A percentile compares a stretch with the other conserved stretches of the same genome.
These are phyloP conservation scores for Cactoblastis cactorum DNA, from an alignment of 2,888 invertebrate genomes.

Conservation along the genomic window DNA sequence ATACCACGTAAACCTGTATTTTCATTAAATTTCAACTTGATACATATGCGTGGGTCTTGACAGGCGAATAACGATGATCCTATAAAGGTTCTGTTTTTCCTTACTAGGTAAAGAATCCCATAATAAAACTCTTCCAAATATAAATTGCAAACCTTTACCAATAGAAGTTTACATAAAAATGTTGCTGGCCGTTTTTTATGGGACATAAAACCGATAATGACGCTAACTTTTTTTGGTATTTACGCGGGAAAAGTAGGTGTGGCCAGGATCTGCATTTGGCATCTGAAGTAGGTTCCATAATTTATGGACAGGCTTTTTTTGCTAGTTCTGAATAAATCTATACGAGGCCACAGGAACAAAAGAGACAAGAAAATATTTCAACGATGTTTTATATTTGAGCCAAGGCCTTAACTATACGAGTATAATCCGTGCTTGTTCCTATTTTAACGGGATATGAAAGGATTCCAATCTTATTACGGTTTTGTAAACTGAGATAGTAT, in stretches of 20 bases:
- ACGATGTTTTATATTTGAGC: slow-evolving; percentile 11
- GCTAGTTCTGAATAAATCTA: slow-evolving; percentile 10
- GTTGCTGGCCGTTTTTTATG: background rate
- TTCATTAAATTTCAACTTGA: too few relatives aligned
- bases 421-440: background rate
- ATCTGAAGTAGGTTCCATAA: slow-evolving; percentile 11
- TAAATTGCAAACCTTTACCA: slow-evolving; percentile 4
- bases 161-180: slow-evolving; percentile 3
- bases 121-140: background rate
- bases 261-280: slow-evolving; percentile 10
- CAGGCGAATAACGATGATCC: too few relatives aligned
- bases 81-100: too few relatives aligned
- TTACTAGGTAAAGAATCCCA: background rate
- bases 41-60: too few relatives aligned
- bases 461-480: background rate
- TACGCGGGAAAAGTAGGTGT: background rate
- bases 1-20: too few relatives aligned
- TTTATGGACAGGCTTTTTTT: slow-evolving; percentile 11
- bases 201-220: slow-evolving; percentile 10
- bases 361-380: slow-evolving; percentile 3
- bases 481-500: background rate
- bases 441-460: slow-evolving; percentile 1
- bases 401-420: background rate
- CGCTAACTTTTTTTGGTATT: background rate
- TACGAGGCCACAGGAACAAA: slow-evolving; percentile 5